A percentile compares a stretch with the other conserved stretches of the same genome.
Evolutionary conservation across 2,797 vertebrate genomes (phyloP).

Genomic region (Dipus sagitta): DNA sequence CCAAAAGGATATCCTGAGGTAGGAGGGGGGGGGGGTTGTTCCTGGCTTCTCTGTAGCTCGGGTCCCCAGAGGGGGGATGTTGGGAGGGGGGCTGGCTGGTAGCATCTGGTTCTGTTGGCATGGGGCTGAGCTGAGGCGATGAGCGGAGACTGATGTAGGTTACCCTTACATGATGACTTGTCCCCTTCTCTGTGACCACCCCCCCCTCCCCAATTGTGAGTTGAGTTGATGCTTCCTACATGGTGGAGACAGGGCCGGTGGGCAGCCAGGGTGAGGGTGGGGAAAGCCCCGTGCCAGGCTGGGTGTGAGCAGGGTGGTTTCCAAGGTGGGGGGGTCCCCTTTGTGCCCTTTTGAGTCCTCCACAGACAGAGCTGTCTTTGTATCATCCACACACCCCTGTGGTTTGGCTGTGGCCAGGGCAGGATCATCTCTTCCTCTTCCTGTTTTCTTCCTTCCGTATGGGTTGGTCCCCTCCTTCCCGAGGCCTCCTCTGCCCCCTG

Average conservation of each 20-base stretch:
- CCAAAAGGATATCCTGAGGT: slow-evolving; percentile 85
- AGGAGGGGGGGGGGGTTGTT: slow-evolving; percentile 50
- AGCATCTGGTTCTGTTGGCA: background rate
- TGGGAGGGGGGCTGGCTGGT: background rate
- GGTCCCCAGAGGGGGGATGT: slow-evolving; percentile 60
- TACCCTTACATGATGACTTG: background rate
- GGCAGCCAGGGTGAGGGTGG: slow-evolving; percentile 83
- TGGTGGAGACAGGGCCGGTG: slow-evolving; percentile 72
- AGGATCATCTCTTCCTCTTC: slow-evolving; percentile 81
- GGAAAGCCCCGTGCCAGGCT: slow-evolving; percentile 78
- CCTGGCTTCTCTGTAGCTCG: slow-evolving; percentile 75
- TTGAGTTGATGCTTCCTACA: slow-evolving; percentile 13
- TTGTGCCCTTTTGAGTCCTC: slow-evolving; percentile 70
- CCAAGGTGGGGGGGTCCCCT: slow-evolving; percentile 78
- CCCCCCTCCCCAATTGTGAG: slow-evolving; percentile 3
- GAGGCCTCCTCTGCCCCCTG: slow-evolving; percentile 75
- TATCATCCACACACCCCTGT: slow-evolving; percentile 74
- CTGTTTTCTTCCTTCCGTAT: slow-evolving; percentile 85
- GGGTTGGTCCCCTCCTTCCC: slow-evolving; percentile 57
- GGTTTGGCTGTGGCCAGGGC: slow-evolving; percentile 74
- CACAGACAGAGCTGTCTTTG: slow-evolving; percentile 69
- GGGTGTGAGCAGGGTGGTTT: slow-evolving; percentile 76
- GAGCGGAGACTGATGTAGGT: background rate
- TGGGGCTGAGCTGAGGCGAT: slow-evolving; percentile 2
- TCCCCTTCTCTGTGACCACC: background rate